These are phyloP conservation scores for Malurus melanocephalus DNA, from an alignment of 2,113 vertebrate genomes.

Conservation along the genomic window DNA sequence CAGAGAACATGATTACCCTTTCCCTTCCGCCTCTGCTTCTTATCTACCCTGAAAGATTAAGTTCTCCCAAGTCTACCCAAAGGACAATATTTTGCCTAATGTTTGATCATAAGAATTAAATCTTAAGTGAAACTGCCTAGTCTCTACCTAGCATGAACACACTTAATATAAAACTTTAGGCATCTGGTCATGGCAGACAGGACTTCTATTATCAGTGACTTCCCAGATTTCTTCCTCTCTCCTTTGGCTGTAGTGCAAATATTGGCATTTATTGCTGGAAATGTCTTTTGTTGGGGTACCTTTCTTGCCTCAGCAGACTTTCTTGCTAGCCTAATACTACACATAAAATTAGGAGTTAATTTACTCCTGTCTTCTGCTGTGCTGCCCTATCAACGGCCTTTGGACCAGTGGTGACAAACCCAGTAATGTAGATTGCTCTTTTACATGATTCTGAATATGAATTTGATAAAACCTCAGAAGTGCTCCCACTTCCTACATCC, in stretches of 20 bases:
- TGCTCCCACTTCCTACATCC: neutral
- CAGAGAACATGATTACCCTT: neutral
- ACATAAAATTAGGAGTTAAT: neutral
- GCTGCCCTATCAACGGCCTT: neutral
- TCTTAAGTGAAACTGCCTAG: neutral
- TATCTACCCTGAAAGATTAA: neutral
- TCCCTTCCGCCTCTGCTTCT: neutral
- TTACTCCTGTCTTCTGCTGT: neutral
- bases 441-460: neutral
- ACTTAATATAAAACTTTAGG: neutral
- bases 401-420: neutral
- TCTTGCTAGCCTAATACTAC: neutral
- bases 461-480: neutral
- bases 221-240: neutral
- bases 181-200: neutral
- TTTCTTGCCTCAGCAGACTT: neutral
- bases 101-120: neutral
- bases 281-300: neutral
- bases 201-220: neutral
- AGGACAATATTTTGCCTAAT: neutral
- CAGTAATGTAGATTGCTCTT: neutral
- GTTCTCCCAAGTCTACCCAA: neutral
- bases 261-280: neutral
- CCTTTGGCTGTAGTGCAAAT: neutral
- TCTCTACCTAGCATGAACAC: neutral